These are phyloP conservation scores for Eretmochelys imbricata DNA, from an alignment of 2,113 vertebrate genomes.

Conservation along the genomic window DNA sequence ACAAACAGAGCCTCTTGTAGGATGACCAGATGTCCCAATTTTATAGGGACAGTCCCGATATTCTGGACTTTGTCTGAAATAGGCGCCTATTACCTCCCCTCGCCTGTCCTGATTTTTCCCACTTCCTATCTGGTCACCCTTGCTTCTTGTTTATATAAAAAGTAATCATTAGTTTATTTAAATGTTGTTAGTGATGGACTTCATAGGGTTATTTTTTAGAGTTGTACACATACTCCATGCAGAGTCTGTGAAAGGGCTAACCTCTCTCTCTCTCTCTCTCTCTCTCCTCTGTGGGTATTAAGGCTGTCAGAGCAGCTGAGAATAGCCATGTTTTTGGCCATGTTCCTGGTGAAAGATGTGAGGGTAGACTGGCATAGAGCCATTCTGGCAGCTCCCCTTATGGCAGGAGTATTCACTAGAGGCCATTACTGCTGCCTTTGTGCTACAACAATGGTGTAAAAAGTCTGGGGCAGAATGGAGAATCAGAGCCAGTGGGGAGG, in stretches of 20 bases:
- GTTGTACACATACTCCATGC: neutral
- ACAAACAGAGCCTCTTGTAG: neutral
- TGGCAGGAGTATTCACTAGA: neutral
- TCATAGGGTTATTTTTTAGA: slow-evolving; percentile 1
- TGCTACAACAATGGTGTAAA: fast-evolving
- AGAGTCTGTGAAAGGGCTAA: neutral
- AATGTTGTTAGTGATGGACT: slow-evolving; percentile 49
- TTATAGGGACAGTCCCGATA: no score
- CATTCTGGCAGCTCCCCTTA: neutral
- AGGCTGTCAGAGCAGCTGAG: neutral
- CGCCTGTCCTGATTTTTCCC: no score
- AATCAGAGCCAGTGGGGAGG: neutral
- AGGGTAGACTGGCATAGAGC: neutral
- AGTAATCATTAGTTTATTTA: slow-evolving; percentile 51
- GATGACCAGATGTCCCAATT: no score
- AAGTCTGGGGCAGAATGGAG: neutral
- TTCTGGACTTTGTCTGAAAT: no score
- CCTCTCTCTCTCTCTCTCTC: neutral
- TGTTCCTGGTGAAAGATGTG: neutral
- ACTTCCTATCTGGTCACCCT: no score
- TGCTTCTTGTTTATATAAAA: slow-evolving; percentile 61
- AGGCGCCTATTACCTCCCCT: no score
- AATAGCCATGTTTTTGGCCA: neutral
- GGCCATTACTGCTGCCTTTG: neutral
- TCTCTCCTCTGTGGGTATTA: neutral